phyloP scores from a whole-genome alignment of 2,888 invertebrate genomes.

The Erannis defoliaria region DNA sequence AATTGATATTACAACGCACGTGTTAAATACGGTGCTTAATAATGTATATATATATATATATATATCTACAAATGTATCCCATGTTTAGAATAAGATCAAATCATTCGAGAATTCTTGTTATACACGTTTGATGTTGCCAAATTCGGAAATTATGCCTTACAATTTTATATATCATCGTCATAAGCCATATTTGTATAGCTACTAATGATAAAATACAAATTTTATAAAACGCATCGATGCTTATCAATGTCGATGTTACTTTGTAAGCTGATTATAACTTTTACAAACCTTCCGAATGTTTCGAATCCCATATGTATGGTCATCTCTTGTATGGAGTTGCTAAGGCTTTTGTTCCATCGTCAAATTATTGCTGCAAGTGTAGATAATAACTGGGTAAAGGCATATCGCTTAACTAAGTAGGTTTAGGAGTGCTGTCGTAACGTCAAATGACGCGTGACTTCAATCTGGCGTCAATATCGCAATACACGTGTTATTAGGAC shows the following conservation, averaged over 20 bases:
- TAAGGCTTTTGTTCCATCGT: conserved; percentile 19
- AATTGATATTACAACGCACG: conserved; percentile 69
- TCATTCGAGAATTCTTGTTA: conserved; percentile 30
- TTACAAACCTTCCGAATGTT: conserved; percentile 26
- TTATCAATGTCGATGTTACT: conserved; percentile 24
- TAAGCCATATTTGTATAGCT: conserved; percentile 40
- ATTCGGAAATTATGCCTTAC: conserved; percentile 27
- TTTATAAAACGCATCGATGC: conserved; percentile 25
- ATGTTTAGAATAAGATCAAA: conserved; percentile 68
- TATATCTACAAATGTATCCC: conserved; percentile 70
- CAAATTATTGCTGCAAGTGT: background rate
- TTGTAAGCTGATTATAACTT: conserved; percentile 28
- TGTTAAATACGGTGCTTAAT: conserved; percentile 82
- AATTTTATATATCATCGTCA: conserved; percentile 24
- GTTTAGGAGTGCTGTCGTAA: no score
- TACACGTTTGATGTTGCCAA: conserved; percentile 46
- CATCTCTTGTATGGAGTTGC: conserved; percentile 16
- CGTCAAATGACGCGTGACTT: no score
- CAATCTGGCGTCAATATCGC: no score
- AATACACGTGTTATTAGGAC: no score
- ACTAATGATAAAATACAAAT: conserved; percentile 37
- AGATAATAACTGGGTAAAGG: no score
- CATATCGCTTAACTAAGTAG: no score
- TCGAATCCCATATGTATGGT: conserved; percentile 22
- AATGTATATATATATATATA: conserved; percentile 74